Conservation (phyloP, 2,113 vertebrate genomes). For the Pongo abelii region DNA sequence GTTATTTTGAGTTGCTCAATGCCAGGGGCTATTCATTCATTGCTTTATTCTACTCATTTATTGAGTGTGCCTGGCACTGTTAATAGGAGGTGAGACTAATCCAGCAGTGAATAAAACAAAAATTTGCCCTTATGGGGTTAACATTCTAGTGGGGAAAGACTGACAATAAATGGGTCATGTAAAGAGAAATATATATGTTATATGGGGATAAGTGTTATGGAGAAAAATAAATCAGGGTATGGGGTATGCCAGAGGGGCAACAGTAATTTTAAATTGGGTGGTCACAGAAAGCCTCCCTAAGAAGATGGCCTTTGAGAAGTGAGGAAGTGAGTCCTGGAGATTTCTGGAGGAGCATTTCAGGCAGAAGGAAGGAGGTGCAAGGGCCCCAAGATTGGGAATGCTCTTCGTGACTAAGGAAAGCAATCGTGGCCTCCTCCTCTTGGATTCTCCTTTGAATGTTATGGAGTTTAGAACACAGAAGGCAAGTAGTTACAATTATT, state of each 20-base stretch:
- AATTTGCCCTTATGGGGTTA: background rate
- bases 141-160: background rate
- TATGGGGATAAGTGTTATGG: background rate
- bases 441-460: background rate
- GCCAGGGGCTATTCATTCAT: background rate
- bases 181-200: background rate
- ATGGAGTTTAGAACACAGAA: background rate
- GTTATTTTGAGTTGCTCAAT: background rate
- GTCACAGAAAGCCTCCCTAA: background rate
- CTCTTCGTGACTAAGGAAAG: background rate
- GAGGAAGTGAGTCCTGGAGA: background rate
- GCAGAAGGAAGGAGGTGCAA: background rate
- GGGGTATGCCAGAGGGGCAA: background rate
- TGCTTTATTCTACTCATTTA: background rate
- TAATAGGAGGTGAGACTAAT: background rate
- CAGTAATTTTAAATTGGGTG: background rate
- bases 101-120: slow-evolving; percentile 11
- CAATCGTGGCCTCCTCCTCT: background rate
- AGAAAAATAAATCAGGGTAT: background rate
- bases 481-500: background rate
- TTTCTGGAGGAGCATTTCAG: background rate
- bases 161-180: background rate
- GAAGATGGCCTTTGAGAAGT: background rate
- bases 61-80: background rate
- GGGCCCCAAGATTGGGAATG: background rate